Evolutionary conservation across 2,113 vertebrate species (phyloP).

Genomic region (Myotis lucifugus): DNA sequence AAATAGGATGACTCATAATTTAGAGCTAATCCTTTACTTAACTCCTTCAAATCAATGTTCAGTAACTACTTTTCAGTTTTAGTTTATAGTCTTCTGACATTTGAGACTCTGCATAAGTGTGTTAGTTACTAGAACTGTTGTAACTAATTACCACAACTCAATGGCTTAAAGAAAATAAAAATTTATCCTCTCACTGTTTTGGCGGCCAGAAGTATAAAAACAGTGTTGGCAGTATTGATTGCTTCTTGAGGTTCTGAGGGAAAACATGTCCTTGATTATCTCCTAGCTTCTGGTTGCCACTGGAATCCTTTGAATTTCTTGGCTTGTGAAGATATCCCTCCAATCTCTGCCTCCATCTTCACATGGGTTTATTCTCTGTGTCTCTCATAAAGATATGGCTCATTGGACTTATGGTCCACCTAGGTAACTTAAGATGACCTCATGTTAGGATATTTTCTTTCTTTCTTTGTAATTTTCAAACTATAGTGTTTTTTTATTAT

Average conservation of each 20-base stretch:
- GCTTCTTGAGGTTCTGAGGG: neutral
- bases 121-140: neutral
- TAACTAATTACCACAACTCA: neutral
- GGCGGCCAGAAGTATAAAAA: neutral
- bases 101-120: neutral
- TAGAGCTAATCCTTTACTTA: neutral
- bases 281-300: neutral
- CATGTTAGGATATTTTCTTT: neutral
- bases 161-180: neutral
- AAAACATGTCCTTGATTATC: neutral
- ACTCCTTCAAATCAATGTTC: neutral
- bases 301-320: neutral
- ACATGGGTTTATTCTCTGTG: neutral
- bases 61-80: neutral
- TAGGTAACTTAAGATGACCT: neutral
- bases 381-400: neutral
- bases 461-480: neutral
- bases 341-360: neutral
- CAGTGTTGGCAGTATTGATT: neutral
- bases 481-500: neutral
- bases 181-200: neutral
- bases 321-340: neutral
- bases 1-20: constrained; percentile 15
- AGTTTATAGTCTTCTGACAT: neutral
- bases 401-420: neutral